These are phyloP conservation scores for Toxotes lorentzi DNA, from an alignment of 2,797 vertebrate genomes.

Conservation along the genomic window DNA sequence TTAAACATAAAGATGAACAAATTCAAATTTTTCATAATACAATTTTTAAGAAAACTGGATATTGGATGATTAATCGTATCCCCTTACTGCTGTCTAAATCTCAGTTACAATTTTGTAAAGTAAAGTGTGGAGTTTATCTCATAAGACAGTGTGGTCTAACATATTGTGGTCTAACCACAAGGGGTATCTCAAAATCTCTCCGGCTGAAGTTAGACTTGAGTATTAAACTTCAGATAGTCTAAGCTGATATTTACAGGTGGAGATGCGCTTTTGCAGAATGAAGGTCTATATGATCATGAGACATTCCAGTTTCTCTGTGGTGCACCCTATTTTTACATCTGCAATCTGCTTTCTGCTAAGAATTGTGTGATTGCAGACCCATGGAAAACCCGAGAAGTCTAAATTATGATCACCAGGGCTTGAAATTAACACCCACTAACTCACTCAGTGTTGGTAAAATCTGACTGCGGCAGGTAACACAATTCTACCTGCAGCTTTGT, in stretches of 20 bases:
- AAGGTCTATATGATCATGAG: conserved; percentile 28
- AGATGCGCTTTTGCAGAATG: conserved; percentile 11
- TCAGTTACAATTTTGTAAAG: not conserved
- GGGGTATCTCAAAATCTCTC: not conserved
- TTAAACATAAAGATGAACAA: not conserved
- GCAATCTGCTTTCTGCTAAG: conserved; percentile 42
- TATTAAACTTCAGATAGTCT: conserved; percentile 2
- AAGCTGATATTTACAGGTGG: conserved; percentile 14
- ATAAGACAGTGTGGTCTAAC: not conserved
- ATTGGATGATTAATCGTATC: not conserved
- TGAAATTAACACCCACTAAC: conserved; percentile 69
- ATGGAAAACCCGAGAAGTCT: conserved; percentile 54
- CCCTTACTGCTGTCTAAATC: not conserved
- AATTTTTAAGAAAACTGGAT: not conserved
- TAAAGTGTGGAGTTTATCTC: not conserved
- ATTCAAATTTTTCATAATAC: not conserved
- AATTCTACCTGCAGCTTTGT: conserved; percentile 45
- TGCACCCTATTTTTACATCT: conserved; percentile 37
- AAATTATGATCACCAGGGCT: conserved; percentile 69
- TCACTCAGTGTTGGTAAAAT: conserved; percentile 39
- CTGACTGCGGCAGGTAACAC: conserved; percentile 43
- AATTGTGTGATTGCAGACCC: conserved; percentile 45
- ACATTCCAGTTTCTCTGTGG: conserved; percentile 40
- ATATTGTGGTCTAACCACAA: not conserved
- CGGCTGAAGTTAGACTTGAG: not conserved